Evolutionary conservation across 2,113 vertebrate species (phyloP), one percentile per base, ranked within the genome.

Genomic region (Epinephelus lanceolatus): DNA sequence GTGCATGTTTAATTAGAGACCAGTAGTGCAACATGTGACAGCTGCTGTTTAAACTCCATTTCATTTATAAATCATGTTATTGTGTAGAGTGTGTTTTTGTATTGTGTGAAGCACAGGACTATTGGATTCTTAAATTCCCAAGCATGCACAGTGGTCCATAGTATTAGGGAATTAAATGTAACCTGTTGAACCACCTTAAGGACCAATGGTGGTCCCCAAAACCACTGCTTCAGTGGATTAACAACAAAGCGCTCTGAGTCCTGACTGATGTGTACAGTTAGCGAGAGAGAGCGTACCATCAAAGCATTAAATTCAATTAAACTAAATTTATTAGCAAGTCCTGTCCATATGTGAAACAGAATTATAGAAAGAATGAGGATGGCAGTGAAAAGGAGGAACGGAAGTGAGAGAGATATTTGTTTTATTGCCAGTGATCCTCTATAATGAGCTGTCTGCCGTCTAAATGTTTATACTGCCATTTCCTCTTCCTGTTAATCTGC

Each of bases 401-500:
- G 30, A 45, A 59, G 25, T 30, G 13, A 87, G 79, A 18, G 4
- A 73, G 81, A 90, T 88, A 19, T 76, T 92, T 87, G 86, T 92
- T 83, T 93, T 92, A 80, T 75, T 90, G 77, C 25, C n/a, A 40
- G 51, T 88, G 61, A 90, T 86, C 51, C 76, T 69, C 71, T 33
- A 83, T 90, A 95, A 92, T 72, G 87, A 66, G 86, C 83, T 75
- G n/a, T 21, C 45, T 68, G 70, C 81, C 6, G 33, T 83, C 78
- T 55, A 77, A 76, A 86, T 93, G 91, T 91, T 93, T 92, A 88
- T 57, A 30, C 80, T 73, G 72, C 51, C 62, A 49, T 87, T 94
- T 94, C 93, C 92, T 90, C 88, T 92, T 90, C 88, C 91, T 91
- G 88, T 86, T 90, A 80, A 89, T 86, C 81, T 74, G 33, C 40